These are phyloP conservation scores for Synergus gifuensis DNA, from an alignment of 2,888 invertebrate genomes.

Conservation along the genomic window DNA sequence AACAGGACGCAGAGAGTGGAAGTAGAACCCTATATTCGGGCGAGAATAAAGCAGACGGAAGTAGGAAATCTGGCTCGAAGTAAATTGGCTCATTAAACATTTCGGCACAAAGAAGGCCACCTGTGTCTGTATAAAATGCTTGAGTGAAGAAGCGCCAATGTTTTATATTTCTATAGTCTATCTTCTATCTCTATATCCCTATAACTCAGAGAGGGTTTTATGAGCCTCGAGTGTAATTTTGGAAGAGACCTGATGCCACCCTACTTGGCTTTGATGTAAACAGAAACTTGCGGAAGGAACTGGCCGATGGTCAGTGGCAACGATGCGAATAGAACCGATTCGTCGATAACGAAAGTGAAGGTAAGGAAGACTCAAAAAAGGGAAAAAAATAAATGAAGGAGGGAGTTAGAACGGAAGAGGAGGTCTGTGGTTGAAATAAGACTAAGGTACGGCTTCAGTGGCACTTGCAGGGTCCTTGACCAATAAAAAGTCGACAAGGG, in stretches of 20 bases:
- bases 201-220: not conserved
- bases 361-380: constrained; percentile 14
- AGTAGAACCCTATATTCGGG: constrained; percentile 30
- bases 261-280: not conserved
- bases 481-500: constrained; percentile 31
- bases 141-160: constrained; percentile 23
- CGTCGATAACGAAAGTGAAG: constrained; percentile 4
- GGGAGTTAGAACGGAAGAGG: constrained; percentile 42
- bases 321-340: constrained; percentile 15
- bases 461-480: constrained; percentile 34
- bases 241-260: constrained; percentile 7
- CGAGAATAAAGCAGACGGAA: constrained; percentile 36
- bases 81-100: constrained; percentile 42
- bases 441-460: constrained; percentile 24
- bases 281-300: constrained; percentile 19
- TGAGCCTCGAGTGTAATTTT: constrained; percentile 7
- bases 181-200: constrained; percentile 1
- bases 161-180: not conserved
- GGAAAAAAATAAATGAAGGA: constrained; percentile 21
- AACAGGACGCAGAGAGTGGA: constrained; percentile 30
- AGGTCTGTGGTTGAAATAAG: constrained; percentile 35
- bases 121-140: constrained; percentile 15
- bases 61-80: constrained; percentile 44
- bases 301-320: not conserved
- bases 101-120: constrained; percentile 29